These are phyloP conservation scores for Cantharis flavilabris DNA, from an alignment of 2,888 invertebrate genomes.

Conservation along the genomic window DNA sequence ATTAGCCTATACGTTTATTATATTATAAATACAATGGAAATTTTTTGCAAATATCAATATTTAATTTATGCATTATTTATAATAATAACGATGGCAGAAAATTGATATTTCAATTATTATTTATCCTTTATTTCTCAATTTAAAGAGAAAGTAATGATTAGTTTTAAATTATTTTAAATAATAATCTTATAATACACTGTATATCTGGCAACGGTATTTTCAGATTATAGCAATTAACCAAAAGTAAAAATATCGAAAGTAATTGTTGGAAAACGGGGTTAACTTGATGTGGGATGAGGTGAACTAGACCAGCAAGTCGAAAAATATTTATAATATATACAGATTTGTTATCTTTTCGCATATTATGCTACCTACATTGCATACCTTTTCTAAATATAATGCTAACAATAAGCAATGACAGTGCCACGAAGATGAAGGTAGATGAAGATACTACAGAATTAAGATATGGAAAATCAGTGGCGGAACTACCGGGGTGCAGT, in stretches of 20 bases:
- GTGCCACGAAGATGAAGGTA: too few species aligned
- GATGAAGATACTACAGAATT: too few species aligned
- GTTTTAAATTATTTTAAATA: neutral
- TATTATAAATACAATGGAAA: constrained; percentile 39
- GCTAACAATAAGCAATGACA: too few species aligned
- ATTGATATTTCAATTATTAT: neutral
- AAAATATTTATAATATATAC: too few species aligned
- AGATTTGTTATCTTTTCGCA: too few species aligned
- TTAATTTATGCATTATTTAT: neutral
- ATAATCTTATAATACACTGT: neutral
- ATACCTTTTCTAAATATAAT: too few species aligned
- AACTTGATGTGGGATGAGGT: too few species aligned
- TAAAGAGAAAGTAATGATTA: neutral
- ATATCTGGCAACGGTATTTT: neutral
- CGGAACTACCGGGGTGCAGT: too few species aligned
- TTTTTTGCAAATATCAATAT: neutral
- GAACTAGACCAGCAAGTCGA: too few species aligned
- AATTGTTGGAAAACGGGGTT: too few species aligned
- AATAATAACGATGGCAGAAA: neutral
- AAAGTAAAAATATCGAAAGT: neutral
- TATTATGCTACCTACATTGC: too few species aligned
- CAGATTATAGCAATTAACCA: neutral
- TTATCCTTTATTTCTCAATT: neutral
- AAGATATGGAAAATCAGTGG: too few species aligned
- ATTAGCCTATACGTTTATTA: constrained; percentile 52